Percentiles rank a stretch among this genome's conserved stretches.
phyloP scores from a whole-genome alignment of 2,797 vertebrate species.

The Gephyroberyx darwinii region DNA sequence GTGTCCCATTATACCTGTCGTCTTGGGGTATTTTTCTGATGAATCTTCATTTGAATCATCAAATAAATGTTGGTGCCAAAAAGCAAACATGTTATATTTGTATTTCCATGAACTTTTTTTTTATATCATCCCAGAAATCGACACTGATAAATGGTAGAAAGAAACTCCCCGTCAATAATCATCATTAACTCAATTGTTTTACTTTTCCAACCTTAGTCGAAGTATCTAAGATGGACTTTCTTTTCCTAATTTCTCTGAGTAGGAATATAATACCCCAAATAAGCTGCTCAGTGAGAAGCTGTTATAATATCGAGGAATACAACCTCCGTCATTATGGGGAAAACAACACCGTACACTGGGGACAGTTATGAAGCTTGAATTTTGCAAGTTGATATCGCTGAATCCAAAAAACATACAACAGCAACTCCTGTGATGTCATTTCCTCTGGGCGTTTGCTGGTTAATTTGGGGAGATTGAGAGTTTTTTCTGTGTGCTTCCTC shows the following conservation, averaged over 20 bases:
- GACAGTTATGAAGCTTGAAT: constrained; percentile 28
- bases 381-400: constrained; percentile 36
- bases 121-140: not conserved
- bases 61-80: constrained; percentile 2
- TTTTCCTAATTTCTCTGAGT: constrained; percentile 1
- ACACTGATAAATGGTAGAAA: not conserved
- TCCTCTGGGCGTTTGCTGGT: constrained; percentile 51
- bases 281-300: constrained; percentile 30
- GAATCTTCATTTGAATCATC: constrained; percentile 11
- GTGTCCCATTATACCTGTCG: not conserved
- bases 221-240: too few species aligned
- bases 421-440: constrained; percentile 56
- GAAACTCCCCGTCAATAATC: not conserved
- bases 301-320: constrained; percentile 42
- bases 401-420: not conserved
- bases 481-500: constrained; percentile 68
- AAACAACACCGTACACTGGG: constrained; percentile 28
- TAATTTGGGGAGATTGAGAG: constrained; percentile 71
- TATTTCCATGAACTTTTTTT: not conserved
- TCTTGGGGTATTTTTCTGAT: not conserved
- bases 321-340: constrained; percentile 27
- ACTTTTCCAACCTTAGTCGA: too few species aligned
- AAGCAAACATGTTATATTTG: not conserved
- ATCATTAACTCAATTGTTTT: not conserved
- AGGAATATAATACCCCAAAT: constrained; percentile 43